These are phyloP conservation scores for Chironomus striatipennis DNA, from an alignment of 1,140 invertebrate species.

Conservation along the genomic window DNA sequence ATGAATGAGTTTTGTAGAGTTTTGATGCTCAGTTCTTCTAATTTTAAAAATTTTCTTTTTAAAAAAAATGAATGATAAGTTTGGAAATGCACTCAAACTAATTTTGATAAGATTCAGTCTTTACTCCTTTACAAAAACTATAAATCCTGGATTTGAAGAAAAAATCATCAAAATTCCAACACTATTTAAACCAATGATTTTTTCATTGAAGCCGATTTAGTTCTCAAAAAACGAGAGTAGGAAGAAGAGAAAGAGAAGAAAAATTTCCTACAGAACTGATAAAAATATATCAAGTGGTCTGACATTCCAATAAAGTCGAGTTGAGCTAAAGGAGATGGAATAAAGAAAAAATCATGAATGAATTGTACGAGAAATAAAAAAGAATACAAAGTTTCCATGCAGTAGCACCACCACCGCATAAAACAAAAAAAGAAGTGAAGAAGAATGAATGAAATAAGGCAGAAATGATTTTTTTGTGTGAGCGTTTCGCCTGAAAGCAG, in stretches of 20 bases:
- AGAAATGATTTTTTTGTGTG: constrained; percentile 1
- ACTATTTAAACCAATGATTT: background rate
- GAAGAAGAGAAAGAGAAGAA: too few relatives aligned
- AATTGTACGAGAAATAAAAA: background rate
- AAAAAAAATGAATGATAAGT: too few relatives aligned
- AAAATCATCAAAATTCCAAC: background rate
- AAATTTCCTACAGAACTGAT: background rate
- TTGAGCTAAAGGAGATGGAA: background rate
- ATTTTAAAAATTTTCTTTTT: too few relatives aligned
- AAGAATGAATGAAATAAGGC: background rate
- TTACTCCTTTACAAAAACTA: too few relatives aligned
- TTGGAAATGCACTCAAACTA: too few relatives aligned
- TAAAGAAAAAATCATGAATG: background rate
- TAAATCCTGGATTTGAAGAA: too few relatives aligned
- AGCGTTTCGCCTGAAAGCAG: too few relatives aligned
- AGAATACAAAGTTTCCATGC: background rate
- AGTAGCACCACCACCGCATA: background rate
- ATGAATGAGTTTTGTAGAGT: too few relatives aligned
- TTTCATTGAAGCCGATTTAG: constrained; percentile 19
- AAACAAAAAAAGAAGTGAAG: background rate
- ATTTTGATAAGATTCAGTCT: too few relatives aligned
- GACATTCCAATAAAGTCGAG: constrained; percentile 15
- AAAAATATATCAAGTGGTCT: constrained; percentile 11
- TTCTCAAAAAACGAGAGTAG: background rate
- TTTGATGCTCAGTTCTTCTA: too few relatives aligned